These are phyloP conservation scores for Argynnis bischoffii DNA, from an alignment of 2,888 invertebrate species.

Conservation along the genomic window DNA sequence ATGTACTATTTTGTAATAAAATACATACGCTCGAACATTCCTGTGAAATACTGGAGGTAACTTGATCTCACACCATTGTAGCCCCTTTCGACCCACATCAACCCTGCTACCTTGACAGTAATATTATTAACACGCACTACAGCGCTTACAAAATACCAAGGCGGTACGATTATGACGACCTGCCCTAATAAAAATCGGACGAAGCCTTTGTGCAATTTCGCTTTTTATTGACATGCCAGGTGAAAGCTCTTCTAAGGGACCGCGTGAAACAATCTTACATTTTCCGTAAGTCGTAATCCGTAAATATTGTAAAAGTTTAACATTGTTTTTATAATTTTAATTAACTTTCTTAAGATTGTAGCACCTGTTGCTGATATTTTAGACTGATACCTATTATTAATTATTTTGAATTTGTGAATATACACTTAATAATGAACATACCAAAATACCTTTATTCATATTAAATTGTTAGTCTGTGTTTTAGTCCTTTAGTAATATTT, in stretches of 20 bases:
- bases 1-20: conserved; percentile 15
- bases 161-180: conserved; percentile 32
- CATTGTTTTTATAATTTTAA: conserved; percentile 13
- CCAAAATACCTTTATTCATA: neutral
- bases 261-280: conserved; percentile 12
- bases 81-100: conserved; percentile 44
- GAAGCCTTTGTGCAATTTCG: conserved; percentile 22
- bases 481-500: too few species aligned
- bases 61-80: conserved; percentile 39
- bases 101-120: conserved; percentile 40
- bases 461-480: too few species aligned
- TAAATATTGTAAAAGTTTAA: conserved; percentile 14
- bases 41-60: conserved; percentile 38
- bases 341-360: conserved; percentile 12
- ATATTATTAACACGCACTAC: conserved; percentile 41
- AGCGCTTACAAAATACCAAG: conserved; percentile 24
- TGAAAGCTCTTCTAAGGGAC: conserved; percentile 25
- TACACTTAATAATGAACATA: neutral
- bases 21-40: conserved; percentile 28
- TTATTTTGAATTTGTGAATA: neutral
- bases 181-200: conserved; percentile 34
- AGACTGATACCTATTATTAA: neutral
- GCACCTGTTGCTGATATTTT: conserved; percentile 10
- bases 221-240: conserved; percentile 30
- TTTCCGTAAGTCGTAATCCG: conserved; percentile 15